phyloP scores from a whole-genome alignment of 2,797 vertebrate species.

The Acrocephalus scirpaceus region DNA sequence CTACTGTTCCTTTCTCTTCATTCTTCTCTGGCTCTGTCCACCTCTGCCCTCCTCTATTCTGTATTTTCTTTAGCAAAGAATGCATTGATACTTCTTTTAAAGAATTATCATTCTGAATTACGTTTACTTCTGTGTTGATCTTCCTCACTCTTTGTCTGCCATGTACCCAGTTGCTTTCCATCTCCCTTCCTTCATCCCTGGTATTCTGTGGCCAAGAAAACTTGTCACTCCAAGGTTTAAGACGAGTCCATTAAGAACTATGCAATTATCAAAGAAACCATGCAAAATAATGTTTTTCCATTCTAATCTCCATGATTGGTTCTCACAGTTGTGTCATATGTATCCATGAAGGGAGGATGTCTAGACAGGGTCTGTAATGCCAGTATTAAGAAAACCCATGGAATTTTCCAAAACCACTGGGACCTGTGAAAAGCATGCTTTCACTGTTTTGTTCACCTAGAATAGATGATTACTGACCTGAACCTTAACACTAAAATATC shows the following conservation, averaged over 20 bases:
- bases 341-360: not conserved
- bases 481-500: not conserved
- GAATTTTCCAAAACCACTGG: conserved; percentile 37
- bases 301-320: not conserved
- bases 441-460: not conserved
- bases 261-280: not conserved
- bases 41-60: not conserved
- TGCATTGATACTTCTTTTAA: not conserved
- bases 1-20: not conserved
- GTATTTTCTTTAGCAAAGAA: not conserved
- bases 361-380: not conserved
- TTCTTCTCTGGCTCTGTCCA: not conserved
- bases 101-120: not conserved
- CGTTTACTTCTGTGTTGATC: not conserved
- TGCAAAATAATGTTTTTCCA: not conserved
- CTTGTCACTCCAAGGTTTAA: not conserved
- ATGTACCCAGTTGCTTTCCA: not conserved
- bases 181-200: not conserved
- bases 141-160: not conserved
- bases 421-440: not conserved
- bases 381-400: not conserved
- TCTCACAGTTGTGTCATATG: not conserved
- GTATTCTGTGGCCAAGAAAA: not conserved
- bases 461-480: not conserved
- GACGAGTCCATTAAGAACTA: not conserved